Conservation (phyloP, 2,113 vertebrate genomes). For the Vireo altiloquus region DNA sequence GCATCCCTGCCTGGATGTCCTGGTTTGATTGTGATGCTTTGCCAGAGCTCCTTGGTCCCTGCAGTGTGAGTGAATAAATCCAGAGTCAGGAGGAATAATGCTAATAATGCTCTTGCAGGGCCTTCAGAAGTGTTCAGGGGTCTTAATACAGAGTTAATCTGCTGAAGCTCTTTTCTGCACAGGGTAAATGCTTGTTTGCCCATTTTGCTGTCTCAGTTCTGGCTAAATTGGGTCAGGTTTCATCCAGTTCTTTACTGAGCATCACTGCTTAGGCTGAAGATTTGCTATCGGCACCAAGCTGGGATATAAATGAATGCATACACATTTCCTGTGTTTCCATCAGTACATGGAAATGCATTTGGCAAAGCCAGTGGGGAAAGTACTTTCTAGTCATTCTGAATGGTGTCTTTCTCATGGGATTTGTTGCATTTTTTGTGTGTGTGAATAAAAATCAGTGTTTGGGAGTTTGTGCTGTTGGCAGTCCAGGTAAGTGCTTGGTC, state of each 20-base stretch:
- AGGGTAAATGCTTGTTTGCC: background rate
- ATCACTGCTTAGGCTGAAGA: background rate
- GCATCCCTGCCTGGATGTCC: background rate
- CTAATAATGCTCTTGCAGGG: background rate
- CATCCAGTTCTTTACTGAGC: background rate
- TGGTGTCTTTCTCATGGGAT: background rate
- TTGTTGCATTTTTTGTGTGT: background rate
- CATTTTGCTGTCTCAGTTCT: background rate
- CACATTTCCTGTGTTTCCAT: background rate
- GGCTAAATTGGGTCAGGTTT: background rate
- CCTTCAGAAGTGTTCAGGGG: fast-evolving
- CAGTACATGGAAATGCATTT: background rate
- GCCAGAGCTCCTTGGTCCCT: background rate
- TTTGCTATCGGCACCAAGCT: background rate
- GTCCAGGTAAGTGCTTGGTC: background rate
- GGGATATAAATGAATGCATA: background rate
- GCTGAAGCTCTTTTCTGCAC: background rate
- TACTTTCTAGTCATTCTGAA: background rate
- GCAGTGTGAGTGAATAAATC: fast-evolving
- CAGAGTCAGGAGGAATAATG: background rate
- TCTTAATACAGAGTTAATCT: background rate
- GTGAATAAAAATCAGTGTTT: background rate
- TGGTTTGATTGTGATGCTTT: background rate
- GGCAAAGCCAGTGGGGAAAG: background rate
- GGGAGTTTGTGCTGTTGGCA: background rate